These are phyloP conservation scores for Melanotaenia parkinsoni DNA, from an alignment of 2,797 vertebrate genomes.

Conservation along the genomic window DNA sequence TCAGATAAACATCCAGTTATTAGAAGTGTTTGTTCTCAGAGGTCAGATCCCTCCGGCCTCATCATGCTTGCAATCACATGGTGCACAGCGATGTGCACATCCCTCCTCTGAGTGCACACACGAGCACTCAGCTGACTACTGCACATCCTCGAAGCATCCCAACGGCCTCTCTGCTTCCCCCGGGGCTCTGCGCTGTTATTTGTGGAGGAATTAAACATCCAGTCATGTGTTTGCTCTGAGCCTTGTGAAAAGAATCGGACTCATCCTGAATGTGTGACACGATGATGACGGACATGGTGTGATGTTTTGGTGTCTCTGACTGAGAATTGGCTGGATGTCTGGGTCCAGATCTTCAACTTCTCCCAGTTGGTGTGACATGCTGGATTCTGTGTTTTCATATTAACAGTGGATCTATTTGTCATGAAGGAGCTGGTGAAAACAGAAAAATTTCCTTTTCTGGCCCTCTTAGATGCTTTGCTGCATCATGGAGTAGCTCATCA, in stretches of 20 bases:
- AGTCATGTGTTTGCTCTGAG: slow-evolving; percentile 31
- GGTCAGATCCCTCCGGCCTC: slow-evolving; percentile 38
- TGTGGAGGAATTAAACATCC: slow-evolving; percentile 18
- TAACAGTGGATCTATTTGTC: no score
- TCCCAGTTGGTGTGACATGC: no score
- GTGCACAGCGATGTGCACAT: slow-evolving; percentile 20
- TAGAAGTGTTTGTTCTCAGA: slow-evolving; percentile 33
- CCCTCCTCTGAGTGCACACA: slow-evolving; percentile 25
- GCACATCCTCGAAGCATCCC: slow-evolving; percentile 22
- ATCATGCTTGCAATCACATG: slow-evolving; percentile 73
- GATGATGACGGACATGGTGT: no score
- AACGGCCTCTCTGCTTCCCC: slow-evolving; percentile 4
- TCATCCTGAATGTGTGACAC: slow-evolving; percentile 28
- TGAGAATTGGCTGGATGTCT: no score
- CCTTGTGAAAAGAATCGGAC: slow-evolving; percentile 30
- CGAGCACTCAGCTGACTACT: slow-evolving; percentile 64
- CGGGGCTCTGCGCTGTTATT: slow-evolving; percentile 24
- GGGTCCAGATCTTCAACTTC: no score
- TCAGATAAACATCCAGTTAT: background rate
- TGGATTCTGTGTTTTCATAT: no score
- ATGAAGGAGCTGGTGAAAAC: no score
- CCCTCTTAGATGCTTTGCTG: background rate
- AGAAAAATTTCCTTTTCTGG: no score
- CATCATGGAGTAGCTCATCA: no score
- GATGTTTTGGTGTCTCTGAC: no score